Evolutionary conservation across 2,113 vertebrate species (phyloP), one percentile per base, ranked within the genome.

Genomic region (Trichomycterus rosablanca): DNA sequence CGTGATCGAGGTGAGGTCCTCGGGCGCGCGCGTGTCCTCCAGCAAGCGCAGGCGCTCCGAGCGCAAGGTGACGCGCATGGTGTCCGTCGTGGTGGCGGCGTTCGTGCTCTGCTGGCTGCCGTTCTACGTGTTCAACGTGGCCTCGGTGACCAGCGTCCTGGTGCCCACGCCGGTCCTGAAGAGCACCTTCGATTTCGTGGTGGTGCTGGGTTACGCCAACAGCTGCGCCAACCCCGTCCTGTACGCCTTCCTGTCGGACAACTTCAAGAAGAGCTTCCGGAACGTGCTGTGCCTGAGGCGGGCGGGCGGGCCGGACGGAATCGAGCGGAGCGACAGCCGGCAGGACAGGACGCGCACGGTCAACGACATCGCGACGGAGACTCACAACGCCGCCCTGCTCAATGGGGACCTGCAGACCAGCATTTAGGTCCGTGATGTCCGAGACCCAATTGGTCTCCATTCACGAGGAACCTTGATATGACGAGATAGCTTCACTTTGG

Each of bases 211-310:
- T 61, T 98, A 98, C 0, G 92, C 95, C 70, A 98, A 98, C 77
- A 97, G 94, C 83, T 97, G 95, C 0, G 94, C 94, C 76, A 98
- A 98, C 78, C 95, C 95, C 34, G 95, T 97, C 75, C 90, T 98
- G 2, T 98, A 98, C 0, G 95, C 95, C 63, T 97, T 98, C 82
- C 80, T 98, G 68, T 97, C 94, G 0, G 94, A 98, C 78, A 98
- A 98, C 87, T 97, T 97, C 83, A 97, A 95, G 82, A 98, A 97
- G 84, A 98, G 95, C 77, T 98, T 97, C 80, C 92, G 95, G 88
- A 98, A 98, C 1, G 95, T 98, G 7, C 84, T 98, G 49, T 97
- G 95, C 76, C 78, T 97, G 66, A 86, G 92, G 71, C 94, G 92
- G 83, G 90, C 89, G 24, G 83, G 89, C 0, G 90, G 94, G 42